Base-by-base conservation (phyloP, 1,140 invertebrate species). In the Lucilia sericata region DNA sequence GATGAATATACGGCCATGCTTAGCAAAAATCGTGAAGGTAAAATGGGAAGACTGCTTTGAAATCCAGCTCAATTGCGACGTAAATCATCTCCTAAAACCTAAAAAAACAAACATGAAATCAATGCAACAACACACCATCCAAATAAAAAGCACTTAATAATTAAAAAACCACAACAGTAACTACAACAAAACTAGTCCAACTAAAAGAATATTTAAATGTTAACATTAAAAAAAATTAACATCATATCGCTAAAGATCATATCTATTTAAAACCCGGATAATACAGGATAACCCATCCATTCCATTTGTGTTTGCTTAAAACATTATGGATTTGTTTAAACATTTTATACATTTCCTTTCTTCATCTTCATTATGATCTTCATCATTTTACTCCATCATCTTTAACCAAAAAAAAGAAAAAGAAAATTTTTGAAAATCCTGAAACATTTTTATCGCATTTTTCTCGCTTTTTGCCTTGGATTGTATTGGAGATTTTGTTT, bases 1-100 rank as follows among this genome's bases (percentile, higher is more conserved):
- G 90, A 91, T 91, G 90, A 91, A 87, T 91, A 88, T 88, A 89
- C 90, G 85, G 89, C 89, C 80, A 91, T 91, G 89, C 88, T 91
- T 91, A 90, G 90, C 86, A 91, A 91, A 88, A 51, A 25, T 14
- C 86, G 88, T 65, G 90, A 91, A 86, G 90, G 90, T 85, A 91
- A 91, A 89, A 91, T 91, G 89, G 91, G 90, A 86, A 89, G 90
- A 86, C 88, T 91, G 85, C 90, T 91, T 86, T 91, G 88, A 90
- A 85, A 84, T 78, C 70, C 49, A 82, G 25, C 70, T 5, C 21
- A 82, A 47, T 34, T 36, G 80, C 76, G 51, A 25, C 51, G 82
- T 74, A 83, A 65, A 74, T 83, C 55, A 21, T 83, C 82, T 21
- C 82, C 60, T 13, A 82, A 82, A 70, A 21, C 21, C 19, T 21